These are phyloP conservation scores for Drosophila aldrichi DNA, from an alignment of 2,888 invertebrate genomes.

Conservation along the genomic window DNA sequence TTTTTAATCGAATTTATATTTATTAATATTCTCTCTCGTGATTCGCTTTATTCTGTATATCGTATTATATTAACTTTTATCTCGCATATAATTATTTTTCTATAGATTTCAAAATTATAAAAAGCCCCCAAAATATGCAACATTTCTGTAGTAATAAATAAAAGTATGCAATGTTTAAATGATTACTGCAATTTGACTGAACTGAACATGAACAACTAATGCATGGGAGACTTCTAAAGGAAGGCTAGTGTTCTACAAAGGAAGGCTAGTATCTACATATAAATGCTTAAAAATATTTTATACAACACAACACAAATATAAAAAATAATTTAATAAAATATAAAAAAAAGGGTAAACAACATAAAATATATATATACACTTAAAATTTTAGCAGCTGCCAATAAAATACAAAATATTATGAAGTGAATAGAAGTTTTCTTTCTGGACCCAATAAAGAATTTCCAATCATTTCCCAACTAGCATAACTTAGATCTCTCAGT, in stretches of 20 bases:
- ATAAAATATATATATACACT: background rate
- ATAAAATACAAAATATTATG: no score
- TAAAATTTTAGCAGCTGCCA: background rate
- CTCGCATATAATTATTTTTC: background rate
- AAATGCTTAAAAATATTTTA: background rate
- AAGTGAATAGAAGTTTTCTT: background rate
- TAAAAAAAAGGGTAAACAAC: background rate
- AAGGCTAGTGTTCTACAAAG: background rate
- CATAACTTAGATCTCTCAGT: background rate
- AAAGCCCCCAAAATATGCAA: slow-evolving; percentile 15
- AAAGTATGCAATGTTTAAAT: background rate
- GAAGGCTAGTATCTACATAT: no score
- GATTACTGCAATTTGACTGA: no score
- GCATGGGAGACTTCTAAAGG: background rate
- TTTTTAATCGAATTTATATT: background rate
- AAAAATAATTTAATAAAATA: background rate
- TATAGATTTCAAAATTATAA: background rate
- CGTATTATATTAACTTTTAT: background rate
- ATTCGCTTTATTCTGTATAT: no score
- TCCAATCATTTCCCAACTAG: background rate
- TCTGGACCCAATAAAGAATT: background rate
- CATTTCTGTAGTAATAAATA: background rate
- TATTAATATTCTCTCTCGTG: background rate
- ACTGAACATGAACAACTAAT: background rate
- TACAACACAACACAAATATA: no score